A percentile compares a stretch with the other conserved stretches of the same genome.
phyloP scores from a whole-genome alignment of 2,113 vertebrate genomes.

The Tiliqua scincoides region DNA sequence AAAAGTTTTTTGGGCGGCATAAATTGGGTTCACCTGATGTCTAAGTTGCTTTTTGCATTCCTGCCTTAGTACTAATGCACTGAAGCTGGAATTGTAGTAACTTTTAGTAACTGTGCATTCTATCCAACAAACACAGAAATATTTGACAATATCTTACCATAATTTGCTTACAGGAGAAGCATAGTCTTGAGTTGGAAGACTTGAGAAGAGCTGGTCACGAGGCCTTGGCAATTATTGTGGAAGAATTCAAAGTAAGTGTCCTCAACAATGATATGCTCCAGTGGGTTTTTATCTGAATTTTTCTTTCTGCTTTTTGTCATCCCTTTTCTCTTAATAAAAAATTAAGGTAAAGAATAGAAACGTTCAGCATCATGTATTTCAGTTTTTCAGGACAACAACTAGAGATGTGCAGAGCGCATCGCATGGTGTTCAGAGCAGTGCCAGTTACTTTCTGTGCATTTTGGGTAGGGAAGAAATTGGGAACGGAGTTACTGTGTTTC shows the following conservation, averaged over 20 bases:
- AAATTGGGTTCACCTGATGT: not conserved
- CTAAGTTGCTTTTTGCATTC: not conserved
- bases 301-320: too few species aligned
- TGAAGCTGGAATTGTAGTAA: not conserved
- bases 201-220: conserved; percentile 83
- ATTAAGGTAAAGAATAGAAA: too few species aligned
- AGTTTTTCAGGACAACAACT: not conserved
- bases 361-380: too few species aligned
- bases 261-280: conserved; percentile 1
- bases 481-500: too few species aligned
- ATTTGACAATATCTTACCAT: not conserved
- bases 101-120: not conserved
- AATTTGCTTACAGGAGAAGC: conserved; percentile 75
- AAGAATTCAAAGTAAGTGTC: conserved; percentile 82
- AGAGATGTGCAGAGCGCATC: too few species aligned
- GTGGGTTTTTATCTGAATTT: not conserved
- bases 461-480: too few species aligned
- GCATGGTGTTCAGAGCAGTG: too few species aligned
- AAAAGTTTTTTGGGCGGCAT: too few species aligned
- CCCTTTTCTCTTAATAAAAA: too few species aligned
- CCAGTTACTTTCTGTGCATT: not conserved
- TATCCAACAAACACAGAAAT: not conserved
- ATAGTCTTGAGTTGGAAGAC: conserved; percentile 80
- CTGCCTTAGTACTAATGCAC: not conserved
- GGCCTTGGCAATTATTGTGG: conserved; percentile 82